Percentiles rank a stretch among this genome's conserved stretches.
Conservation (phyloP, 2,113 vertebrate genomes). For the Epinephelus lanceolatus region DNA sequence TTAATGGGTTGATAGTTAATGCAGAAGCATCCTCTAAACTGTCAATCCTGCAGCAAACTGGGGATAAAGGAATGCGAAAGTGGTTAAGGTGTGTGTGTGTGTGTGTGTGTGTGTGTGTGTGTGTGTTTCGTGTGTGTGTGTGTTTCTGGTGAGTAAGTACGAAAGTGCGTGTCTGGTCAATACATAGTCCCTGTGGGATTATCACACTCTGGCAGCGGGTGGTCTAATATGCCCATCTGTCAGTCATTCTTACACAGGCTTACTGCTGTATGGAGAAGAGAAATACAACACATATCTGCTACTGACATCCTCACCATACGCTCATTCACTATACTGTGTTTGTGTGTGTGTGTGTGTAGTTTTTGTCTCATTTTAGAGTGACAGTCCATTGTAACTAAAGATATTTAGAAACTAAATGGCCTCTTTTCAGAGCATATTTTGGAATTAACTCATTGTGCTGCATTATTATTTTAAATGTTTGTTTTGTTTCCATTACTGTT, state of each 20-base stretch:
- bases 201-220: constrained; percentile 60
- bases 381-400: neutral
- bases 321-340: neutral
- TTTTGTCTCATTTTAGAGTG: constrained; percentile 1
- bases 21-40: neutral
- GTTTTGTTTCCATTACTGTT: neutral
- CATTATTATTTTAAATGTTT: constrained; percentile 9
- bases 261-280: constrained; percentile 52
- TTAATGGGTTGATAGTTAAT: neutral
- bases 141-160: neutral
- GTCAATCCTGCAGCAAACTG: constrained; percentile 21
- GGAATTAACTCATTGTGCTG: neutral
- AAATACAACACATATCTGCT: constrained; percentile 46
- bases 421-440: neutral
- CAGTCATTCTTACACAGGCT: constrained; percentile 76
- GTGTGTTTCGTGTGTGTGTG: constrained; percentile 15
- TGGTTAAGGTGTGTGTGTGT: neutral
- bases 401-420: neutral
- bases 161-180: constrained; percentile 31
- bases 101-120: neutral
- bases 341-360: constrained; percentile 8
- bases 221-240: constrained; percentile 65
- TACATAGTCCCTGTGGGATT: constrained; percentile 48
- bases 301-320: constrained; percentile 29
- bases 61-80: neutral